A percentile compares a stretch with the other conserved stretches of the same genome.
phyloP scores from a whole-genome alignment of 2,113 vertebrate genomes.

The Oncorhynchus masou region DNA sequence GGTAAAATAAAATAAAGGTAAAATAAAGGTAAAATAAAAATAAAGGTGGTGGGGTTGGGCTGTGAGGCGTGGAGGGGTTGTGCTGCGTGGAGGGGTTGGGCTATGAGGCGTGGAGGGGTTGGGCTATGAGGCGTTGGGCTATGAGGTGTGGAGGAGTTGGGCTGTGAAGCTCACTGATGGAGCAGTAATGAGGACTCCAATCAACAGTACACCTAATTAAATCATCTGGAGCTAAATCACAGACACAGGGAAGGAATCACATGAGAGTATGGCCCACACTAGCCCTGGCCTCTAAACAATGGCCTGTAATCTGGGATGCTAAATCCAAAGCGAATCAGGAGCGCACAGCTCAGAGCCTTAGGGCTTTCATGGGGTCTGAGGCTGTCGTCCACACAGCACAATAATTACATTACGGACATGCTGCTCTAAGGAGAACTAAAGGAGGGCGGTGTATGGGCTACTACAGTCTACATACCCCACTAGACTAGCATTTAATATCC shows the following conservation, averaged over 20 bases:
- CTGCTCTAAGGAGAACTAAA: slow-evolving; percentile 5
- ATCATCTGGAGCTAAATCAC: slow-evolving; percentile 66
- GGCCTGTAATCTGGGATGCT: slow-evolving; percentile 64
- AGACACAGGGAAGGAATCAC: slow-evolving; percentile 55
- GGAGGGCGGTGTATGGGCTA: too few relatives aligned
- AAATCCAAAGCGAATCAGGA: slow-evolving; percentile 68
- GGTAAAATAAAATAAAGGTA: too few relatives aligned
- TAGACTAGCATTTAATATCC: background rate
- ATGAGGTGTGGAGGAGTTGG: too few relatives aligned
- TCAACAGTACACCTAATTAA: slow-evolving; percentile 62
- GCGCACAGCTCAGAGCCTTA: slow-evolving; percentile 31
- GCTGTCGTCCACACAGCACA: slow-evolving; percentile 16
- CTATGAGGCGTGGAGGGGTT: too few relatives aligned
- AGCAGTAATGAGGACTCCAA: slow-evolving; percentile 37
- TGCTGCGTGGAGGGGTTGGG: too few relatives aligned
- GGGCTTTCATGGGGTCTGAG: slow-evolving; percentile 6
- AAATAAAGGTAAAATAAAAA: too few relatives aligned
- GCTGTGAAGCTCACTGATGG: too few relatives aligned
- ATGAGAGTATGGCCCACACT: slow-evolving; percentile 57
- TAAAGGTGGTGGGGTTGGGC: too few relatives aligned
- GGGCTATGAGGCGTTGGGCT: too few relatives aligned
- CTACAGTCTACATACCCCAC: background rate
- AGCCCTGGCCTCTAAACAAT: slow-evolving; percentile 57
- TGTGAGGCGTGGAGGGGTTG: too few relatives aligned
- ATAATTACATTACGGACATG: background rate